These are phyloP conservation scores for Hystrix cristata DNA, from an alignment of 2,113 vertebrate species.

Conservation along the genomic window DNA sequence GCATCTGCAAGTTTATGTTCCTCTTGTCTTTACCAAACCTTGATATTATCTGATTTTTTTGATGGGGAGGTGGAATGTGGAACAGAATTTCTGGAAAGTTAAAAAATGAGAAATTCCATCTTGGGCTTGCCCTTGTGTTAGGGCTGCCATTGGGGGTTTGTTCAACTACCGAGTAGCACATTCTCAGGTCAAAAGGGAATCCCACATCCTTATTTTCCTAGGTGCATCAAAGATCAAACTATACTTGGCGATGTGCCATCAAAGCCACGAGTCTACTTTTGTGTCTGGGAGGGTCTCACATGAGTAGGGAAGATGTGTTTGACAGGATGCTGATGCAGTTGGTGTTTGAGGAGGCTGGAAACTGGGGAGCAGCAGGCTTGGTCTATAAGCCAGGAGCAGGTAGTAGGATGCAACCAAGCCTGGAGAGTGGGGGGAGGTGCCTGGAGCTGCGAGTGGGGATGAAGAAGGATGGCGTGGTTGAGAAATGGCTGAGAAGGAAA, in stretches of 20 bases:
- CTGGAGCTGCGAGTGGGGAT: neutral
- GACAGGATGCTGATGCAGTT: neutral
- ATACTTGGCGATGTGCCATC: neutral
- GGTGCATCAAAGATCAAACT: neutral
- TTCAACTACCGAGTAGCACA: neutral
- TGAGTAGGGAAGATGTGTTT: fast-evolving
- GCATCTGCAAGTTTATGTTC: neutral
- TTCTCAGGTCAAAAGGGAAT: neutral
- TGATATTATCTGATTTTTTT: neutral
- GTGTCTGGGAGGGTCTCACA: neutral
- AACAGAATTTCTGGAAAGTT: neutral
- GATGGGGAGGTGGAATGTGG: neutral
- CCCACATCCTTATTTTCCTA: neutral
- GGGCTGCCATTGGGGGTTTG: neutral
- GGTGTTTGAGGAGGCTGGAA: neutral
- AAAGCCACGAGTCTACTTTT: neutral
- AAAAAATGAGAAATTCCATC: neutral
- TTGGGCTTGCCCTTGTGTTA: neutral
- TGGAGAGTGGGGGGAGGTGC: neutral
- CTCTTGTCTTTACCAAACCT: neutral
- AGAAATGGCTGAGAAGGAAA: neutral
- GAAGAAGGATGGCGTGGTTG: neutral
- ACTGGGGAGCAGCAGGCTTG: neutral
- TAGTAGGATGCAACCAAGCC: neutral
- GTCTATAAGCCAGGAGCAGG: neutral